Conservation (phyloP, 2,888 invertebrate species). For the Ormyrus rosae region DNA sequence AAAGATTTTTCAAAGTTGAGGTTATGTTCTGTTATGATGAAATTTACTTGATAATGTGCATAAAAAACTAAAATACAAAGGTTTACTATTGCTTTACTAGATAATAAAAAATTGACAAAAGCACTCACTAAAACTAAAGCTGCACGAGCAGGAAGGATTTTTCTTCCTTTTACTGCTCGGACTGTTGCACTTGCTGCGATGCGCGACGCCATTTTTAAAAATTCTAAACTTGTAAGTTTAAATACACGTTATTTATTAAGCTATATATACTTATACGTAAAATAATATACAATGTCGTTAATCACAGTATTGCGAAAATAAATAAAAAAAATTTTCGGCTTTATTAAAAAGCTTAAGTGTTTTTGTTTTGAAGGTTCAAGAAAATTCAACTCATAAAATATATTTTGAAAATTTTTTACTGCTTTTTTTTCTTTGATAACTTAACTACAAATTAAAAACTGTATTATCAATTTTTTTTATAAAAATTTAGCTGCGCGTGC, state of each 20-base stretch:
- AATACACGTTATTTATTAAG: not conserved
- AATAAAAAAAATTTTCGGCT: not conserved
- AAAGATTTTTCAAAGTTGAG: not conserved
- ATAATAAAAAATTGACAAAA: not conserved
- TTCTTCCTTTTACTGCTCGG: slow-evolving; percentile 88
- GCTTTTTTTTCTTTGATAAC: not conserved
- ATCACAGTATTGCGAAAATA: not conserved
- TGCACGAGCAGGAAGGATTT: slow-evolving; percentile 87
- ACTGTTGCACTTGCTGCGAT: slow-evolving; percentile 92
- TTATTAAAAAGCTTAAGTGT: not conserved
- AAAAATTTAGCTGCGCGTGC: too few relatives aligned
- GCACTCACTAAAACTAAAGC: slow-evolving; percentile 84
- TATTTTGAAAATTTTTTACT: not conserved
- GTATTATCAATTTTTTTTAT: too few relatives aligned
- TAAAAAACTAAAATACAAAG: too few relatives aligned
- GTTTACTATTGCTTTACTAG: too few relatives aligned
- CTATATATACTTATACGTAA: not conserved
- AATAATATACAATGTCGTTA: not conserved
- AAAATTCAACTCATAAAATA: slow-evolving; percentile 5
- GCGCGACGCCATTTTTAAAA: slow-evolving; percentile 83
- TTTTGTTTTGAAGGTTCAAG: not conserved
- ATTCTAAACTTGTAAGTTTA: slow-evolving; percentile 27
- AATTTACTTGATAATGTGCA: not conserved
- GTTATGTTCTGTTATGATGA: not conserved
- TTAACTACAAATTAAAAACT: too few relatives aligned